Percentiles rank a stretch among this genome's conserved stretches.
Conservation (phyloP, 2,888 invertebrate species). For the Ommatoiulus sabulosus region DNA sequence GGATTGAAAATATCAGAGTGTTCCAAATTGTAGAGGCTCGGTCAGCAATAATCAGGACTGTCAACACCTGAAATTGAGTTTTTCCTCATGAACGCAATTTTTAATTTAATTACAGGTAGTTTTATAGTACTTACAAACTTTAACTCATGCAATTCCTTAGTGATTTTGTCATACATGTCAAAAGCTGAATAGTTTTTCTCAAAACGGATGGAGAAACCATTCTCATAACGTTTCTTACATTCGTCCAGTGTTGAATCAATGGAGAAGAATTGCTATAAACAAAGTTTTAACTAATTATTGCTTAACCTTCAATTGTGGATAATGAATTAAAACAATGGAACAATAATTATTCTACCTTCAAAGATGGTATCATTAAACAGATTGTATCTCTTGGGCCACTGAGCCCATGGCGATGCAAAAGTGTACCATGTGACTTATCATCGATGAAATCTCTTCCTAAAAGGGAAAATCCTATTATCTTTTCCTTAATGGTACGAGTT, state of each 20-base stretch:
- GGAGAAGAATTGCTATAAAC: not conserved
- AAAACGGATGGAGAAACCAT: not conserved
- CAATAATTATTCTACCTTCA: not conserved
- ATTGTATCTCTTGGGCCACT: not conserved
- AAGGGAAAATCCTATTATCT: conserved; percentile 15
- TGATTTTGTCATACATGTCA: conserved; percentile 25
- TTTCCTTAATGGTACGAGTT: not conserved
- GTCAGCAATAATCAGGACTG: too few relatives aligned
- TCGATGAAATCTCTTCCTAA: not conserved
- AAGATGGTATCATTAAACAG: not conserved
- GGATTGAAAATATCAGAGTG: too few relatives aligned
- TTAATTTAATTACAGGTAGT: too few relatives aligned
- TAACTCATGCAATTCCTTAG: not conserved
- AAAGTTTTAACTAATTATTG: not conserved
- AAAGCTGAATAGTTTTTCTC: not conserved
- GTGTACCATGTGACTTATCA: not conserved
- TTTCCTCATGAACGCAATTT: too few relatives aligned
- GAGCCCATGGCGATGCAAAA: not conserved
- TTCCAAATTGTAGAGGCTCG: too few relatives aligned
- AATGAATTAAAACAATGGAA: not conserved
- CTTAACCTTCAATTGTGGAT: too few relatives aligned
- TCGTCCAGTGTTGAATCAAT: not conserved
- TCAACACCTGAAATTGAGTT: too few relatives aligned
- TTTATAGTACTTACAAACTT: too few relatives aligned
- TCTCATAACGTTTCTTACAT: conserved; percentile 1